phyloP scores from a whole-genome alignment of 1,140 invertebrate genomes.

The Paraescarpia echinospica region DNA sequence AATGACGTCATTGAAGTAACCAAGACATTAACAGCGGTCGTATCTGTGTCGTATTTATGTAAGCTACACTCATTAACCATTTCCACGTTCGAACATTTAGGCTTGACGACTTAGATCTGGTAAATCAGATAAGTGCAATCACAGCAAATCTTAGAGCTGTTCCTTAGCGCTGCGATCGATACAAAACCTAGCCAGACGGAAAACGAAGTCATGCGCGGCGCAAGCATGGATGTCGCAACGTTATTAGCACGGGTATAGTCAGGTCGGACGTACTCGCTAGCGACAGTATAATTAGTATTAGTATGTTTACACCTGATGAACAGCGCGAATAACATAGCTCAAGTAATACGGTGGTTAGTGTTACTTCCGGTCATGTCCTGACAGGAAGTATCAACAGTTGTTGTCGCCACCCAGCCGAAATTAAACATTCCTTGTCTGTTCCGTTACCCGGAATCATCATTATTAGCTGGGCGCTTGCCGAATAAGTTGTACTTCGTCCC shows the following conservation, averaged over 20 bases:
- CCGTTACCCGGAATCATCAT: too few species aligned
- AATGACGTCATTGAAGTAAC: neutral
- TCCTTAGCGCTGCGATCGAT: neutral
- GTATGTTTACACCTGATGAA: neutral
- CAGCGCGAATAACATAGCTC: neutral
- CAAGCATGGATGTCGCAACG: neutral
- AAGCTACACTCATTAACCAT: neutral
- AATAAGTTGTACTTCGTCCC: too few species aligned
- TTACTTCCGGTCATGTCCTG: too few species aligned
- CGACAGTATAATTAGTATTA: neutral
- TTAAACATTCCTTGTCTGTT: neutral
- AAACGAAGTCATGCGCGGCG: neutral
- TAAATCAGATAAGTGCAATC: neutral
- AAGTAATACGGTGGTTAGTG: neutral
- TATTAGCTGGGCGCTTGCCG: too few species aligned
- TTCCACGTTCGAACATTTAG: neutral
- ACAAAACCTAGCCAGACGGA: neutral
- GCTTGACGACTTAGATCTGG: neutral
- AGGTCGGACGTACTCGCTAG: neutral
- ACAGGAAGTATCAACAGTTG: neutral
- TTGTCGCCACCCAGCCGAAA: neutral
- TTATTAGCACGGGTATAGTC: neutral
- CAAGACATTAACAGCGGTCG: too few species aligned
- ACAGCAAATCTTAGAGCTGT: neutral
- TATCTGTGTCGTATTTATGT: neutral